Base-by-base conservation (phyloP, 2,797 vertebrate genomes). In the Meda fulgida region DNA sequence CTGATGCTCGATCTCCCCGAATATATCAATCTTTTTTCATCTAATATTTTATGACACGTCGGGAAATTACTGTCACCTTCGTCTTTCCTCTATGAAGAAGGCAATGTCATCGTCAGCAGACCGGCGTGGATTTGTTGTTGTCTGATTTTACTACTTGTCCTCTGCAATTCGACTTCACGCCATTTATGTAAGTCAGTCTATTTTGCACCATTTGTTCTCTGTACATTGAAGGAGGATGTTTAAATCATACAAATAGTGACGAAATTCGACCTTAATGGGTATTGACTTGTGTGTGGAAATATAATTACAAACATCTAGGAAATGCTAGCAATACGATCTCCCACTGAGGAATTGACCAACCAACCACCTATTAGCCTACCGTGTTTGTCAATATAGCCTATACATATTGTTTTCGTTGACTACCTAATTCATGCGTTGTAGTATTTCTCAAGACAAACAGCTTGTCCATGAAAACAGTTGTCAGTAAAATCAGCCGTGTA, bases 41-140 rank as follows among this genome's bases (percentile, higher is more conserved):
- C 87, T 84, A 76, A 81, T 91, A 87, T 92, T 91, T 91, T 89
- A 89, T 93, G 93, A 92, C 94, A 94, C 92, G 91, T 91, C 91
- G 92, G 91, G 91, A 91, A 84, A 92, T 89, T 70, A 85, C 88
- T 89, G 53, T 85, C 66, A 69, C 21, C 75, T 67, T 80, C 79
- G 87, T 82, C 87, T 89, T 83, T 88, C 79, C 84, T 92, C 89
- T 88, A 83, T 88, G 88, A 91, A 92, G 92, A 94, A 93, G 93
- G 93, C 93, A 93, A 92, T 95, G 94, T 94, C 93, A 94, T 94
- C 78, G 78, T 53, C 93, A 93, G 92, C 93, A 93, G 63, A 92
- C 94, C 93, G 92, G 93, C 93, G 93, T 95, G 94, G 90, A 94
- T 95, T 93, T 95, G 94, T 95, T 95, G 94, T 95, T 94, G 94